Percentiles rank a stretch among this genome's conserved stretches.
phyloP scores from a whole-genome alignment of 2,888 invertebrate genomes.

The Muscina levida region DNA sequence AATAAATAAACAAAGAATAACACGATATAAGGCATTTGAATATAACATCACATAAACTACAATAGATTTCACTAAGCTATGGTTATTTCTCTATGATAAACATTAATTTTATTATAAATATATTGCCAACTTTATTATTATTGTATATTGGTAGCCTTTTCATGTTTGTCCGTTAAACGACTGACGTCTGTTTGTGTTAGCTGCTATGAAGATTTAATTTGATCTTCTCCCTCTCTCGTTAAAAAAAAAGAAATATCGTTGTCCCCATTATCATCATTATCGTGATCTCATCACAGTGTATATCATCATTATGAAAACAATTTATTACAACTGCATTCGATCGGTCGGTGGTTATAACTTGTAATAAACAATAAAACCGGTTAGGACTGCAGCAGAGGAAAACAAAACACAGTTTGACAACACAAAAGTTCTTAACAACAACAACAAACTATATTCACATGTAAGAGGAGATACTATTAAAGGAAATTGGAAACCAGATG shows the following conservation, averaged over 20 bases:
- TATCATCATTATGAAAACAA: background rate
- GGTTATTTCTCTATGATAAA: background rate
- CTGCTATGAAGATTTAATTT: background rate
- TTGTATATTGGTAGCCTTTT: conserved; percentile 4
- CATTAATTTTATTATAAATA: conserved; percentile 7
- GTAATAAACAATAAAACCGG: background rate
- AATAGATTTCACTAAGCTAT: conserved; percentile 3
- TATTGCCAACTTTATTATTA: background rate
- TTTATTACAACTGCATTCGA: background rate
- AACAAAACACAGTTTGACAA: background rate
- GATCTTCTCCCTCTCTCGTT: background rate
- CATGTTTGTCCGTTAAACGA: conserved; percentile 9
- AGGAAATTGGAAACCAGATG: conserved; percentile 10
- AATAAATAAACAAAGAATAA: conserved; percentile 51
- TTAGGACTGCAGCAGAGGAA: background rate
- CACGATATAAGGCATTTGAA: background rate
- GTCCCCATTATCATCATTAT: conserved; percentile 11
- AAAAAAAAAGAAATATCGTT: conserved; percentile 8
- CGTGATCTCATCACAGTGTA: no score
- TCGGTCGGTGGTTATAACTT: background rate
- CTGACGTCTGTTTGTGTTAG: background rate
- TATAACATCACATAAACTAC: no score
- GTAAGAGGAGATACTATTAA: no score
- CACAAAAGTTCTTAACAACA: background rate
- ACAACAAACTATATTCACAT: no score